A percentile compares a stretch with the other conserved stretches of the same genome.
Conservation (phyloP, 2,113 vertebrate genomes). For the Epinephelus fuscoguttatus region DNA sequence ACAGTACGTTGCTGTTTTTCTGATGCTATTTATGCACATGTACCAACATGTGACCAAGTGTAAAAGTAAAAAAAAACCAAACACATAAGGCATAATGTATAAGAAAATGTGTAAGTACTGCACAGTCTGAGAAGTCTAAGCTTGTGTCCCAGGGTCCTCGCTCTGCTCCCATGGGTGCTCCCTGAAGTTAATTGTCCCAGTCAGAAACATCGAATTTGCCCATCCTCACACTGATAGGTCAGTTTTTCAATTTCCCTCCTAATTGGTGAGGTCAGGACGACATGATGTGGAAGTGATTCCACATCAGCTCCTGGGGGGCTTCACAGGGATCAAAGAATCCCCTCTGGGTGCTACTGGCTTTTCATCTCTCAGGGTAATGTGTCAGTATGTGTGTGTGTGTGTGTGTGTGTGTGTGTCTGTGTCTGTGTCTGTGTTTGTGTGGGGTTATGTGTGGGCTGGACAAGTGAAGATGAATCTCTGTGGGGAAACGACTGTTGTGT, state of each 20-base stretch:
- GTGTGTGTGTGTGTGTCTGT: neutral
- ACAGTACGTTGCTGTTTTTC: neutral
- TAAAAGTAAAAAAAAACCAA: neutral
- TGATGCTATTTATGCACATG: neutral
- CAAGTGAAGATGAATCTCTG: neutral
- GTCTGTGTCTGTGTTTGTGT: neutral
- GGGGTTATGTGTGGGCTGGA: neutral
- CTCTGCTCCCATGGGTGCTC: neutral
- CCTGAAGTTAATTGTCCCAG: conserved; percentile 39
- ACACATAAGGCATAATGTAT: neutral
- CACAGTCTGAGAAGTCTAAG: too few species aligned
- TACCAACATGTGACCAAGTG: too few species aligned
- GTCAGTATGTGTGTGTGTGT: conserved; percentile 5
- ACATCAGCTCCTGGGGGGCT: conserved; percentile 6
- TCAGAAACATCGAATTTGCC: conserved; percentile 28
- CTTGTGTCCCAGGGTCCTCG: neutral
- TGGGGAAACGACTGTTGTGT: neutral
- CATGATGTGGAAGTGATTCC: conserved; percentile 28
- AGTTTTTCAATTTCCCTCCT: conserved; percentile 50
- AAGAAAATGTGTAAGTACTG: neutral
- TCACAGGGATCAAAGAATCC: conserved; percentile 32
- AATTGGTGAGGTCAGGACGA: conserved; percentile 47
- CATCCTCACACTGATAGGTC: conserved; percentile 31
- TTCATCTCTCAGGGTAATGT: conserved; percentile 34
- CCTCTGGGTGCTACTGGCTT: conserved; percentile 27